phyloP scores from a whole-genome alignment of 2,888 invertebrate species.

The Parnassius mnemosyne region DNA sequence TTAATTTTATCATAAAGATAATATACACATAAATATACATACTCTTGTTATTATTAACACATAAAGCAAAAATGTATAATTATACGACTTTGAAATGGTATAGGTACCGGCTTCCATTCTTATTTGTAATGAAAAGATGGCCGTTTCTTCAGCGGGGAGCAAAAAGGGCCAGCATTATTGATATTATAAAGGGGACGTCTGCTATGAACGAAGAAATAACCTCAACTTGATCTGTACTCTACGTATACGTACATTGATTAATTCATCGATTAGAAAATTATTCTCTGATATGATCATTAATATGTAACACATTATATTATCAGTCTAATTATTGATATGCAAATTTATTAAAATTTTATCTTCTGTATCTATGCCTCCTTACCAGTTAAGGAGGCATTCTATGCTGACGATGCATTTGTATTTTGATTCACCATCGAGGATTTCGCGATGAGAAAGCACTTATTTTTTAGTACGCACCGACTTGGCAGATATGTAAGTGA shows the following conservation, averaged over 20 bases:
- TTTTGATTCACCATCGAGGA: too few relatives aligned
- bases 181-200: slow-evolving; percentile 13
- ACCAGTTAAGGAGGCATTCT: too few relatives aligned
- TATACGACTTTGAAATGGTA: too few relatives aligned
- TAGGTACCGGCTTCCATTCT: neutral
- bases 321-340: too few relatives aligned
- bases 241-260: neutral
- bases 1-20: too few relatives aligned
- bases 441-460: neutral
- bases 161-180: slow-evolving; percentile 15
- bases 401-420: too few relatives aligned
- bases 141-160: slow-evolving; percentile 4
- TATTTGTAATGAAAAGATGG: slow-evolving; percentile 5
- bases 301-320: too few relatives aligned
- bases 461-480: slow-evolving; percentile 14
- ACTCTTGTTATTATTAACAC: too few relatives aligned
- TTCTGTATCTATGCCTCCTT: too few relatives aligned
- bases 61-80: too few relatives aligned
- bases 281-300: slow-evolving; percentile 1
- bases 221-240: slow-evolving; percentile 8
- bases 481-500: slow-evolving; percentile 16
- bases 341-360: too few relatives aligned
- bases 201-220: slow-evolving; percentile 16
- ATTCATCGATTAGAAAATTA: slow-evolving; percentile 12
- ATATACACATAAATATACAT: too few relatives aligned